Base-by-base conservation (phyloP, 2,113 vertebrate genomes). In the Mobula birostris region DNA sequence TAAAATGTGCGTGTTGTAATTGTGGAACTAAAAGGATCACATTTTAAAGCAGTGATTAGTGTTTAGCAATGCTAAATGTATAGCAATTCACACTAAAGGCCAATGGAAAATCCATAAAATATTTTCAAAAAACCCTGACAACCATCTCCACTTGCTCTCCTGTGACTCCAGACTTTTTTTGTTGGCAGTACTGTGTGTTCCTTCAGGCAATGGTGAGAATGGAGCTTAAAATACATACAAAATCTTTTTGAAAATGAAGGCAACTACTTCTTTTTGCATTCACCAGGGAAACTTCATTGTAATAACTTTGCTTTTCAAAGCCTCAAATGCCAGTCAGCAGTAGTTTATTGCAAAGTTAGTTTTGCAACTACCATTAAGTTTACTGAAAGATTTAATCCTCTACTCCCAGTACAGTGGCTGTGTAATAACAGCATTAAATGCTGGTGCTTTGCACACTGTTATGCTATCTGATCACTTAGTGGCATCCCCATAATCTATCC, bases 231-330 rank as follows among this genome's bases (percentile, higher is more conserved):
- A 90, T 36, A 68, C n/a, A 68, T n/a, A 17, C 1, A 29, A 90
- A 68, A 90, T 61, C 27, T 66, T 90, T 83, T 90, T 90, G 87
- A 68, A 32, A 68, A 90, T 90, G 87, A 90, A 90, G 29, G 87
- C n/a, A 90, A 19, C 87, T 19, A 90, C n/a, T 90, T 36, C 61
- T 68, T 66, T 90, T 17, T 36, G n/a, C 63, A 90, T 7, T 36
- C 63, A 68, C n/a, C n/a, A 21, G 87, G 17, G 6, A 90, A 90
- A 90, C 7, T 32, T 68, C 61, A 68, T 90, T 3, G 15, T 32
- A 90, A 90, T 66, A 68, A 68, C 68, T 90, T 14, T 90, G 63
- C 32, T 90, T 66, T 68, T 90, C 63, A 61, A 68, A 66, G 17
- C 87, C 29, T 90, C 29, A 6, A 90, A 68, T 8, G n/a, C 63